Conservation (phyloP, 2,797 vertebrate species). For the Protosalanx chinensis region DNA sequence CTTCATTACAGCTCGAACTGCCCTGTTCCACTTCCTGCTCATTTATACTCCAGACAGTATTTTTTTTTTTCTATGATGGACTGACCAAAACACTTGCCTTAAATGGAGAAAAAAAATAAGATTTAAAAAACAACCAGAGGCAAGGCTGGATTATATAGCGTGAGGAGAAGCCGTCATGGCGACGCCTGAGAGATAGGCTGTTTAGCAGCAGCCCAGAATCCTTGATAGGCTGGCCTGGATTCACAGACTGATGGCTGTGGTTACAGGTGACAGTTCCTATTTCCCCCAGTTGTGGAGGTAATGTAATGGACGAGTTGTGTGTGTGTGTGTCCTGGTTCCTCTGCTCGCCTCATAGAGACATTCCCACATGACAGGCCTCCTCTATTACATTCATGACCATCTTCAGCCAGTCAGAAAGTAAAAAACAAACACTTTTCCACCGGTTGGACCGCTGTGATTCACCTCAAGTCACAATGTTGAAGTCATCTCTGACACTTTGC, state of each 20-base stretch:
- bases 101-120: slow-evolving; percentile 6
- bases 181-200: not conserved
- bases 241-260: not conserved
- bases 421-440: not conserved
- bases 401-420: not conserved
- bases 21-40: slow-evolving; percentile 23
- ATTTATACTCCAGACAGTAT: slow-evolving; percentile 30
- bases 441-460: too few relatives aligned
- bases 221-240: not conserved
- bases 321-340: not conserved
- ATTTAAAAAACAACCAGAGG: not conserved
- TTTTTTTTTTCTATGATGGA: slow-evolving; percentile 31
- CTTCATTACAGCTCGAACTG: slow-evolving; percentile 60
- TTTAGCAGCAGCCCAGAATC: not conserved
- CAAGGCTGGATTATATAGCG: not conserved
- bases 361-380: slow-evolving; percentile 1
- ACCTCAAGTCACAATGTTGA: too few relatives aligned
- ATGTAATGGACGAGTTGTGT: too few relatives aligned
- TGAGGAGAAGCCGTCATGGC: not conserved
- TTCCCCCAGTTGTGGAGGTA: slow-evolving; percentile 1
- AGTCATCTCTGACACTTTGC: too few relatives aligned
- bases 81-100: slow-evolving; percentile 13
- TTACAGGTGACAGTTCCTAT: not conserved
- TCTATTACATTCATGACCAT: not conserved
- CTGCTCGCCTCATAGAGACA: not conserved